phyloP scores from a whole-genome alignment of 1,140 invertebrate genomes.

The Samia ricini region DNA sequence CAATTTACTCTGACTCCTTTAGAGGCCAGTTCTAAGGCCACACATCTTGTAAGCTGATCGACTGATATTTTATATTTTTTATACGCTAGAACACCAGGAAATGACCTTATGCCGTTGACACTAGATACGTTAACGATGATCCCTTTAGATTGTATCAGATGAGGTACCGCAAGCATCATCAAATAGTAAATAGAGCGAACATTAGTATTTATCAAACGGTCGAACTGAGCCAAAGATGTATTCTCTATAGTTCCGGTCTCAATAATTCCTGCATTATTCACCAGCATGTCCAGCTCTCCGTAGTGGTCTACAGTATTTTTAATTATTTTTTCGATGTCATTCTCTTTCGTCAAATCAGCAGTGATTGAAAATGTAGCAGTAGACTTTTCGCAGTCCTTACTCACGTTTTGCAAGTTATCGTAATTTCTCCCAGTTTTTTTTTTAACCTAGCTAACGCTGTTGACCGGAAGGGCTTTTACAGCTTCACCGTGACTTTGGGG shows the following conservation, averaged over 20 bases:
- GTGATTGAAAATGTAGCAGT: constrained; percentile 46
- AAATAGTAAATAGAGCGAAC: constrained; percentile 90
- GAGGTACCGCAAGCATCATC: constrained; percentile 89
- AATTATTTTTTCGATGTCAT: constrained; percentile 85
- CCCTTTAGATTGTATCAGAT: constrained; percentile 89
- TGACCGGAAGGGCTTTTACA: too few relatives aligned
- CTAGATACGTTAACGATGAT: constrained; percentile 95
- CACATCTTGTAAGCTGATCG: constrained; percentile 93
- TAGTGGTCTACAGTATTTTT: constrained; percentile 84
- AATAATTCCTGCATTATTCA: constrained; percentile 94
- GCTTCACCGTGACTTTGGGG: too few relatives aligned
- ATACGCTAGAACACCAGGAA: constrained; percentile 88
- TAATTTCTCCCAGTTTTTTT: constrained; percentile 80
- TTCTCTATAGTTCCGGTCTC: constrained; percentile 90
- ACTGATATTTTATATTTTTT: constrained; percentile 94
- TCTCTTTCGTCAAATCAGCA: constrained; percentile 86
- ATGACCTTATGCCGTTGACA: constrained; percentile 89
- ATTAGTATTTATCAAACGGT: constrained; percentile 91
- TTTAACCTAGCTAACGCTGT: too few relatives aligned
- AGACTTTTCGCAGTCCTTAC: constrained; percentile 56
- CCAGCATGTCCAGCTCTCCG: constrained; percentile 86
- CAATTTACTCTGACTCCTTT: constrained; percentile 92
- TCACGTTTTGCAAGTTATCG: constrained; percentile 62
- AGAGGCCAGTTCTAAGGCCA: constrained; percentile 87
- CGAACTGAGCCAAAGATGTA: constrained; percentile 89